Evolutionary conservation across 37 sponge, comb jelly and placozoan species (phyloP).

Genomic region (Eunapius fragilis): DNA sequence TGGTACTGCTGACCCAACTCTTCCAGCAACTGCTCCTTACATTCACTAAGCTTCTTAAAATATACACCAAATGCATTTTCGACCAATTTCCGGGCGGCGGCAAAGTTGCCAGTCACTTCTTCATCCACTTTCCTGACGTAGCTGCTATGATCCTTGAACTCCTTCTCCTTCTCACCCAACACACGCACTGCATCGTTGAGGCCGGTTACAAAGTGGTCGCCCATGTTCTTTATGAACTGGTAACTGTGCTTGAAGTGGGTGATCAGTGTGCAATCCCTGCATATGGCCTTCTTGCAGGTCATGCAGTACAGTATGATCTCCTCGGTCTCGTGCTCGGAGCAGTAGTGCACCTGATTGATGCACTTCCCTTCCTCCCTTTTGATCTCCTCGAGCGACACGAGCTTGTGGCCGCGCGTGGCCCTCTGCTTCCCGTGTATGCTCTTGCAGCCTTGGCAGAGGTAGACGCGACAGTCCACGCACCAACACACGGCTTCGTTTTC

Average conservation of each 20-base stretch:
- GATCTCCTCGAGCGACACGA: not conserved
- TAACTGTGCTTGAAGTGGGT: not conserved
- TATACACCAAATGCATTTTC: not conserved
- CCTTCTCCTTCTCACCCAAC: not conserved
- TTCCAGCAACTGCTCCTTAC: not conserved
- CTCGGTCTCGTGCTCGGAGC: conserved; percentile 14
- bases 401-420: conserved; percentile 1
- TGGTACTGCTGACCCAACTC: not conserved
- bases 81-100: not conserved
- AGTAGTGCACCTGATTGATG: not conserved
- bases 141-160: not conserved
- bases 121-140: not conserved
- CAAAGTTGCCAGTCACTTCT: not conserved
- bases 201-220: not conserved
- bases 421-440: not conserved
- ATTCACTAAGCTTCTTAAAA: not conserved
- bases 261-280: conserved; percentile 15
- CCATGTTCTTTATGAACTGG: conserved; percentile 6
- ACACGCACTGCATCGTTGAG: not conserved
- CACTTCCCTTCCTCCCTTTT: conserved; percentile 5
- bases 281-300: conserved; percentile 18
- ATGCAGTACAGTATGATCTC: conserved; percentile 6
- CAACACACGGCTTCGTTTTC: conserved; percentile 3
- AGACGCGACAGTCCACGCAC: conserved; percentile 3
- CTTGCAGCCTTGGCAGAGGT: conserved; percentile 3